phyloP scores from a whole-genome alignment of 1,140 invertebrate genomes.

The Neuroterus valhalla region DNA sequence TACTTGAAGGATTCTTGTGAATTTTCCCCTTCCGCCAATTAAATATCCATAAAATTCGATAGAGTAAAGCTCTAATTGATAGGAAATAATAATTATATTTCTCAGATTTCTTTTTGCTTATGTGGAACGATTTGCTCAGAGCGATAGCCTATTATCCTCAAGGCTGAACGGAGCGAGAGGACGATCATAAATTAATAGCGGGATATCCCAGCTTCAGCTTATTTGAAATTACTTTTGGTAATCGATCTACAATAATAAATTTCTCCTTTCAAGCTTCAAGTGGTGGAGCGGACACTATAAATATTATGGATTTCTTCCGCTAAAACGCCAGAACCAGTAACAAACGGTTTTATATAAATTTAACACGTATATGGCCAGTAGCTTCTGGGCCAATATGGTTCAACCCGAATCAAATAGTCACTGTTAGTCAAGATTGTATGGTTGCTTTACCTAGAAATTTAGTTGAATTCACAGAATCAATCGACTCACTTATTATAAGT shows the following conservation, averaged over 20 bases:
- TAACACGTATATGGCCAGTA: background rate
- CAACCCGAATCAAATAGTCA: no score
- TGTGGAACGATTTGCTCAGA: background rate
- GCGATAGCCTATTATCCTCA: background rate
- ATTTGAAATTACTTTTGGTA: conserved; percentile 17
- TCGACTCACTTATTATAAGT: no score
- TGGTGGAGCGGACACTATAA: background rate
- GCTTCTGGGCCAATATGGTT: no score
- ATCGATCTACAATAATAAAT: conserved; percentile 13
- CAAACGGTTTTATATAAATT: background rate
- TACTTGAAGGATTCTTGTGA: no score
- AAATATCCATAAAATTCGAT: no score
- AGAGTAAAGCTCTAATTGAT: background rate
- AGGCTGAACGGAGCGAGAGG: conserved; percentile 6
- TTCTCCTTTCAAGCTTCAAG: background rate
- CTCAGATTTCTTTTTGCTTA: background rate
- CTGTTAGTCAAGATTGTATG: no score
- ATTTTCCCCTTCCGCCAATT: no score
- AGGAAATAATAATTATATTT: background rate
- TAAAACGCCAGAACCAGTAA: background rate
- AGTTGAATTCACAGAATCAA: no score
- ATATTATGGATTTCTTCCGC: background rate
- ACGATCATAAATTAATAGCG: conserved; percentile 1
- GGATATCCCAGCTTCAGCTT: conserved; percentile 4
- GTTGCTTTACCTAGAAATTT: no score